These are phyloP conservation scores for Philypnodon macrostomus DNA, from an alignment of 2,797 vertebrate genomes.

Conservation along the genomic window DNA sequence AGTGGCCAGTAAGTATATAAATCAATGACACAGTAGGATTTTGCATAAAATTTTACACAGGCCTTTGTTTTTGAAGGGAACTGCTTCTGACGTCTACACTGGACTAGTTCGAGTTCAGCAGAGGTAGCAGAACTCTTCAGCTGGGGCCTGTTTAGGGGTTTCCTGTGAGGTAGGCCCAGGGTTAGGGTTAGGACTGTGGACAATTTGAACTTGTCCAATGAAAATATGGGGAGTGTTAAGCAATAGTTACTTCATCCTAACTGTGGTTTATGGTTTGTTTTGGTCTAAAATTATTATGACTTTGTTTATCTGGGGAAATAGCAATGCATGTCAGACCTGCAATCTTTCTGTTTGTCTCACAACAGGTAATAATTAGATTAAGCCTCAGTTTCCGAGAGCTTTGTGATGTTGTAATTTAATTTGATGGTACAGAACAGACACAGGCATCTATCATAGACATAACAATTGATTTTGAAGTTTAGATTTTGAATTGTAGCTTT, in stretches of 20 bases:
- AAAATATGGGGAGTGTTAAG: constrained; percentile 56
- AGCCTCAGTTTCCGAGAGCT: constrained; percentile 8
- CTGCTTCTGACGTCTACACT: constrained; percentile 19
- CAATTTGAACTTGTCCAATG: constrained; percentile 54
- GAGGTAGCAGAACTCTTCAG: constrained; percentile 24
- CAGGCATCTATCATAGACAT: neutral
- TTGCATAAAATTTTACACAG: constrained; percentile 18
- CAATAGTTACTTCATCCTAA: constrained; percentile 38
- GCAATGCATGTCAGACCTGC: constrained; percentile 11
- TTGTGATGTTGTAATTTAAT: constrained; percentile 3
- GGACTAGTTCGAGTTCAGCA: constrained; percentile 16
- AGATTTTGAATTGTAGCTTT: no score
- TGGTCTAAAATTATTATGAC: constrained; percentile 21
- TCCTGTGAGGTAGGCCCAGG: constrained; percentile 59
- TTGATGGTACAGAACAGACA: neutral
- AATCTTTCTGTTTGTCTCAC: constrained; percentile 25
- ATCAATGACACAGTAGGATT: no score
- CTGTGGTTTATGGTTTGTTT: constrained; percentile 42
- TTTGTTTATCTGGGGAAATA: constrained; percentile 40
- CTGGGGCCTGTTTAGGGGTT: constrained; percentile 59
- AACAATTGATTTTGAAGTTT: no score
- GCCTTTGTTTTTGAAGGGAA: constrained; percentile 24
- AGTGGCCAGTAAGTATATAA: no score
- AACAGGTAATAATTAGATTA: constrained; percentile 10
- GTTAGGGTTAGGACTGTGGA: constrained; percentile 36